A percentile compares a stretch with the other conserved stretches of the same genome.
phyloP scores from a whole-genome alignment of 2,113 vertebrate species.

The Cichladusa arquata region DNA sequence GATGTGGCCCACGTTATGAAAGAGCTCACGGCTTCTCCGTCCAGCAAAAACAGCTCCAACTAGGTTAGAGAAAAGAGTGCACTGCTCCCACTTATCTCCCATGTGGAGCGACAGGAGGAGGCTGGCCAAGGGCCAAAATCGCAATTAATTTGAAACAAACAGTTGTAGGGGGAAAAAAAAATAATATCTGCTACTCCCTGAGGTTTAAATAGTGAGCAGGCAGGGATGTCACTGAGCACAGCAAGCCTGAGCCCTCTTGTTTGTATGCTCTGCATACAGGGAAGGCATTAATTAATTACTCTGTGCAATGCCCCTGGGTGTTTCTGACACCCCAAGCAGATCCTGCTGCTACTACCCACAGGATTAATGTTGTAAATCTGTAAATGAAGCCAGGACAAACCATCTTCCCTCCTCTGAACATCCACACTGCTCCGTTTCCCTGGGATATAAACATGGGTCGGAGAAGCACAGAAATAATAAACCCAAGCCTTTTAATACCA shows the following conservation, averaged over 20 bases:
- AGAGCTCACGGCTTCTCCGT: neutral
- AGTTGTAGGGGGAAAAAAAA: neutral
- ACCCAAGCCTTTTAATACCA: neutral
- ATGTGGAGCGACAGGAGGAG: neutral
- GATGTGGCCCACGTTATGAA: conserved; percentile 12
- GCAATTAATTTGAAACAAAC: neutral
- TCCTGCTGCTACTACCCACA: neutral
- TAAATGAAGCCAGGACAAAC: neutral
- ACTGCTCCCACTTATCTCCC: neutral
- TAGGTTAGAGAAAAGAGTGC: neutral
- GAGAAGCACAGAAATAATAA: neutral
- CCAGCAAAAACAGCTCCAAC: neutral
- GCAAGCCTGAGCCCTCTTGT: neutral
- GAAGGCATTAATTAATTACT: neutral
- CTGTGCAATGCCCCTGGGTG: neutral
- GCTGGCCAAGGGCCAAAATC: neutral
- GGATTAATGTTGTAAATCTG: rapidly evolving
- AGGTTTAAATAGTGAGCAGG: neutral
- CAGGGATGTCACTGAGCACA: neutral
- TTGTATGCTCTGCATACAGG: neutral
- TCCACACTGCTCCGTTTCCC: neutral
- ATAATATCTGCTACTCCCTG: neutral
- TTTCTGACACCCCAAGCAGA: neutral
- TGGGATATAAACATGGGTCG: rapidly evolving
- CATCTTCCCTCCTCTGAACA: neutral